phyloP scores from a whole-genome alignment of 2,888 invertebrate genomes.

The Dione juno region DNA sequence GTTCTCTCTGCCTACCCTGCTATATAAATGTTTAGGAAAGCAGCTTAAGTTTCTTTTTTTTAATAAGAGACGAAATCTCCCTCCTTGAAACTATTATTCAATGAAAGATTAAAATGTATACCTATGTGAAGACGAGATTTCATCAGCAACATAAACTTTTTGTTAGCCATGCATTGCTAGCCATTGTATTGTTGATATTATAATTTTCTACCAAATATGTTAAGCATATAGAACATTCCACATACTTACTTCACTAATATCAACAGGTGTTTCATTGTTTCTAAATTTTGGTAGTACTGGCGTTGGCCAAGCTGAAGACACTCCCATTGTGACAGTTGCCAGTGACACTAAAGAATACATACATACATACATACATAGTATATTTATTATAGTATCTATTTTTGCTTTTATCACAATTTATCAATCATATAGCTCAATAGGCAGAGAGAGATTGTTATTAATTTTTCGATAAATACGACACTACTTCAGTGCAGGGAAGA shows the following conservation, averaged over 20 bases:
- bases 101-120: too few relatives aligned
- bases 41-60: too few relatives aligned
- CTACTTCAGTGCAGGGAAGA: too few relatives aligned
- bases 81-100: too few relatives aligned
- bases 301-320: constrained; percentile 67
- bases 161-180: neutral
- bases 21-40: too few relatives aligned
- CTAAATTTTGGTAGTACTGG: constrained; percentile 65
- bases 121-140: neutral
- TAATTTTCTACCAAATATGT: too few relatives aligned
- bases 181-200: neutral
- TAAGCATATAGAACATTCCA: neutral
- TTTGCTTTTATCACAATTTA: neutral
- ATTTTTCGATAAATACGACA: too few relatives aligned
- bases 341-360: constrained; percentile 63
- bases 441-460: too few relatives aligned
- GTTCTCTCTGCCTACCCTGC: too few relatives aligned
- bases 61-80: too few relatives aligned
- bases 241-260: constrained; percentile 61
- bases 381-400: neutral
- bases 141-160: neutral
- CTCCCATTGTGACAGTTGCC: constrained; percentile 66
- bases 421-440: too few relatives aligned
- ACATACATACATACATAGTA: neutral
- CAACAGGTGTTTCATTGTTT: constrained; percentile 59